phyloP scores from a whole-genome alignment of 1,140 invertebrate genomes.

The Drosophila paulistorum region DNA sequence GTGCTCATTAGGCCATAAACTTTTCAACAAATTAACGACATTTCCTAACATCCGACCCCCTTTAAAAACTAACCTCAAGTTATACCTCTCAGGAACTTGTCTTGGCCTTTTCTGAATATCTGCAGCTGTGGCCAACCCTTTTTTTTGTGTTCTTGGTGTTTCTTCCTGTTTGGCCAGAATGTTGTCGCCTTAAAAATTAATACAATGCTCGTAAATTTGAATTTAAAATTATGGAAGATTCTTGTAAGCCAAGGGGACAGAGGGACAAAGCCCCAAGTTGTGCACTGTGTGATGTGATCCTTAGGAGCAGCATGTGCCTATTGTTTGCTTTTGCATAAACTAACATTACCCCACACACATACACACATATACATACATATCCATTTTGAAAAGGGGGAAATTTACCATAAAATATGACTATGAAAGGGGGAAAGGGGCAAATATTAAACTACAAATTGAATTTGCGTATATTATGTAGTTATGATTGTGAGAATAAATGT shows the following conservation, averaged over 20 bases:
- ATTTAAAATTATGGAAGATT: slow-evolving; percentile 70
- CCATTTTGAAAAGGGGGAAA: neutral
- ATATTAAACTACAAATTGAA: neutral
- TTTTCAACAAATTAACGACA: slow-evolving; percentile 46
- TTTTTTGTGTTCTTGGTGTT: neutral
- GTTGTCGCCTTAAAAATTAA: slow-evolving; percentile 57
- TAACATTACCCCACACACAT: slow-evolving; percentile 1
- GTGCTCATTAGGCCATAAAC: slow-evolving; percentile 43
- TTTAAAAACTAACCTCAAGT: slow-evolving; percentile 49
- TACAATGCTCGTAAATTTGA: slow-evolving; percentile 72
- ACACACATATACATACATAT: neutral
- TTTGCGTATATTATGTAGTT: neutral
- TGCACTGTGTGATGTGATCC: neutral
- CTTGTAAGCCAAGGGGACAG: slow-evolving; percentile 1
- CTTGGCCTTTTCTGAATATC: neutral
- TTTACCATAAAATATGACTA: neutral
- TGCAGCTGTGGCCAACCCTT: slow-evolving; percentile 8
- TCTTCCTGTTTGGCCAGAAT: slow-evolving; percentile 48
- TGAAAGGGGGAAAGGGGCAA: too few species aligned
- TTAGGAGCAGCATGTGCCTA: slow-evolving; percentile 38
- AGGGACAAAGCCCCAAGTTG: neutral
- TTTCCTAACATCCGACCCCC: slow-evolving; percentile 17
- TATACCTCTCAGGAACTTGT: neutral
- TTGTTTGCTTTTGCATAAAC: slow-evolving; percentile 47
- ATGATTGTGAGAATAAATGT: neutral